Evolutionary conservation across 2,888 invertebrate species (phyloP), one percentile per base, ranked within the genome.

Genomic region (Sialis lutaria): DNA sequence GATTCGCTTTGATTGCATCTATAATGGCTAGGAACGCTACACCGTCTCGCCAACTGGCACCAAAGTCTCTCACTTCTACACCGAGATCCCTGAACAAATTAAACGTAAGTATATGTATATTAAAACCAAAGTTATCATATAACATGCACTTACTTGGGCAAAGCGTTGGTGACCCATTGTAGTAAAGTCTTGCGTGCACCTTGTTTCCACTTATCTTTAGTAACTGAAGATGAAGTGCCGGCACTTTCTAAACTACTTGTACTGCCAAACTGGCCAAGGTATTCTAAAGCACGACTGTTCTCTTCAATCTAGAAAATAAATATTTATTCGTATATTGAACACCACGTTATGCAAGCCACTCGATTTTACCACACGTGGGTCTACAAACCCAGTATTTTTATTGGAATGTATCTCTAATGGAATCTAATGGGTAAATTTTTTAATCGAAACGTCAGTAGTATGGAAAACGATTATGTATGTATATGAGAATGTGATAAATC

Each of bases 31-130:
- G 75, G 74, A 96, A 96, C 31, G 95, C 95, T 57, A 86, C 76
- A 53, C 96, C 96, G 67, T 95, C 93, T 56, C 93, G 76, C 96
- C 96, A 96, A 59, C 91, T 91, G 51, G 85, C 78, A 33, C 93
- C 93, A 64, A 96, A 96, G 68, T 96, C 93, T 67, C 79, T 79
- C 43, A 96, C 86, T 67, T 86, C 81, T 51, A 95, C 78, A 54
- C 88, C 89, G 56, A 79, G 79, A 60, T 88, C 85, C 68, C 87
- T 91, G 66, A 12, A 45, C 6, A 31, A 42, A 5, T 13, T 42
- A 6, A 22, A 4, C 12, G 8, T 37, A 5, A 37, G 5, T 6
- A 37, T 7, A 7, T 5, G 37, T 37, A 6, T 37, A 10, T 6
- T 10, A 6, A 7, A 12, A 37, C 8, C 4, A 22, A 22, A 22